Evolutionary conservation across 2,113 vertebrate genomes (phyloP).

Genomic region (Tupaia tana): DNA sequence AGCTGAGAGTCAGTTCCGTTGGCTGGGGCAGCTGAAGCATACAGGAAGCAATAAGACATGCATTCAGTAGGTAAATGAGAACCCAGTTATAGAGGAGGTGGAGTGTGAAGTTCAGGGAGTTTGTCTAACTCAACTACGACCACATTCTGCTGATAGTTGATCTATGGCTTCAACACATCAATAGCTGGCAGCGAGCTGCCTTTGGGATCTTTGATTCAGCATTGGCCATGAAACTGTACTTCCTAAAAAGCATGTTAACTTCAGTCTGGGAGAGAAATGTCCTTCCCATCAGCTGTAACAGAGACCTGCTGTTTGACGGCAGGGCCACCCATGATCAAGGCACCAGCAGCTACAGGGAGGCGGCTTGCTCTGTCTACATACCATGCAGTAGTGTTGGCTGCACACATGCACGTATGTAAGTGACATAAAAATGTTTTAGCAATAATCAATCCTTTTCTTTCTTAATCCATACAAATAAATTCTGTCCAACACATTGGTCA

Average conservation of each 20-base stretch:
- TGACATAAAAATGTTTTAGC: neutral
- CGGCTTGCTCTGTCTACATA: neutral
- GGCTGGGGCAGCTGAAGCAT: neutral
- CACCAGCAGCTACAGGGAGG: neutral
- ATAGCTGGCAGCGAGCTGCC: neutral
- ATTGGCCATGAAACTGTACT: neutral
- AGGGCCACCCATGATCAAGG: neutral
- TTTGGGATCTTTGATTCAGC: neutral
- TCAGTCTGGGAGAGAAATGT: neutral
- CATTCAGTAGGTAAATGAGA: neutral
- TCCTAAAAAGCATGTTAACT: neutral
- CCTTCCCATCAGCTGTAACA: neutral
- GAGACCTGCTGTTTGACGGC: neutral
- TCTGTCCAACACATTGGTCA: neutral
- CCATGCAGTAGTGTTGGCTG: neutral
- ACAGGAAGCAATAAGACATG: accelerated
- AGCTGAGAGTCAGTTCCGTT: neutral
- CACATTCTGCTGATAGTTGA: neutral
- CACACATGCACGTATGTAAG: neutral
- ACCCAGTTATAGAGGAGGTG: neutral
- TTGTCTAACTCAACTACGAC: neutral
- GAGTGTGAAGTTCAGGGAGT: neutral
- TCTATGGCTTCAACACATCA: neutral
- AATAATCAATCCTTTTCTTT: neutral
- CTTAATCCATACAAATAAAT: neutral